A percentile compares a stretch with the other conserved stretches of the same genome.
phyloP scores from a whole-genome alignment of 2,888 invertebrate genomes.

The Odontocolon sp. region DNA sequence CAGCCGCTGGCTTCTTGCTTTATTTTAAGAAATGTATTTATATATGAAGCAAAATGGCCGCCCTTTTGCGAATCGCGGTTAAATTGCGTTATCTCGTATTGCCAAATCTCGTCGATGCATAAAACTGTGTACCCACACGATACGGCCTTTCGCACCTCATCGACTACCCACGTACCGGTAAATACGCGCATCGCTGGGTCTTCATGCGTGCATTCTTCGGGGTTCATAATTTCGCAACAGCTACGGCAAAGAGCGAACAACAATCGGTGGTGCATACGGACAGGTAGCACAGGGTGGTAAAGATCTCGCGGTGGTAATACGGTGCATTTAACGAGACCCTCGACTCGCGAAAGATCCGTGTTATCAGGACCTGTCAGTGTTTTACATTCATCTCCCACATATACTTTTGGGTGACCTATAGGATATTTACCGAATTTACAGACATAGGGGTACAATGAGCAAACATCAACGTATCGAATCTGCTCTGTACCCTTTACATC shows the following conservation, averaged over 20 bases:
- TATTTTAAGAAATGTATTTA: conserved; percentile 64
- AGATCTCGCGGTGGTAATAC: no score
- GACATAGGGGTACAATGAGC: conserved; percentile 70
- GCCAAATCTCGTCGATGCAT: no score
- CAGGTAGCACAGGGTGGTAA: no score
- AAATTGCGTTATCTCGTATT: conserved; percentile 65
- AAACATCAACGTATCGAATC: no score
- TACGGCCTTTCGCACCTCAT: conserved; percentile 68
- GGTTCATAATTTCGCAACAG: no score
- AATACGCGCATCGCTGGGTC: conserved; percentile 43
- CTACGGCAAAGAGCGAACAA: neutral
- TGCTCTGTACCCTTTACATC: no score
- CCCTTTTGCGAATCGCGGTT: no score
- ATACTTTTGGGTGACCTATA: conserved; percentile 67
- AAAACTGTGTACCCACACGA: conserved; percentile 66
- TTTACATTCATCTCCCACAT: conserved; percentile 41
- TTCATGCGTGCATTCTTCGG: conserved; percentile 59
- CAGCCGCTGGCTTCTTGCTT: conserved; percentile 67
- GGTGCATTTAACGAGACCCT: neutral
- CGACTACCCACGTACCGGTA: conserved; percentile 70
- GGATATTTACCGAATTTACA: conserved; percentile 69
- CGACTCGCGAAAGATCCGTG: conserved; percentile 2
- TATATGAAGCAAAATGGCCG: no score
- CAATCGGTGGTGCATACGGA: neutral
- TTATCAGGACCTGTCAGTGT: no score